Conservation (phyloP, 2,888 invertebrate species). For the Aproaerema taeniolella region DNA sequence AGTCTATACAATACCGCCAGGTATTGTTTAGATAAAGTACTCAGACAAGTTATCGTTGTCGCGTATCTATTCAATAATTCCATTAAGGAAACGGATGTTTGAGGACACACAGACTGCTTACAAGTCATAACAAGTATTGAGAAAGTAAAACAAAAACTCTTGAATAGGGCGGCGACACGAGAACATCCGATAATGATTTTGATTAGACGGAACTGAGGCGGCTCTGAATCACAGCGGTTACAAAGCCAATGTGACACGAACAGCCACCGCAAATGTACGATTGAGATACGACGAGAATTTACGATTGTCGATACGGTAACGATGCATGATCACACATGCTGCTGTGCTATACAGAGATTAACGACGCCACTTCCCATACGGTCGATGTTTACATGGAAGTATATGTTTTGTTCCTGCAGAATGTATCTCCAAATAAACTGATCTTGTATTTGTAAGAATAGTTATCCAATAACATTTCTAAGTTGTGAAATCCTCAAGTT, state of each 20-base stretch:
- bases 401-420: neutral
- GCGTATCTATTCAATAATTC: neutral
- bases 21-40: no score
- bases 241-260: conserved; percentile 27
- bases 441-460: no score
- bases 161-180: no score
- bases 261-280: conserved; percentile 19
- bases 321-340: conserved; percentile 15
- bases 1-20: no score
- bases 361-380: conserved; percentile 3
- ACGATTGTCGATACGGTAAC: conserved; percentile 16
- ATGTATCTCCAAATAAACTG: no score
- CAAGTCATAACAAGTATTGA: neutral
- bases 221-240: conserved; percentile 15
- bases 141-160: conserved; percentile 1
- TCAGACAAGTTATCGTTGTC: no score
- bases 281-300: conserved; percentile 17
- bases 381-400: no score
- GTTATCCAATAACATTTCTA: no score
- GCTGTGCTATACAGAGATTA: conserved; percentile 8
- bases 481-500: no score
- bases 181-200: conserved; percentile 10
- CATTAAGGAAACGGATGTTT: conserved; percentile 1
- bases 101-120: neutral
- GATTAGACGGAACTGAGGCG: conserved; percentile 3